Conservation (phyloP, 2,888 invertebrate species). For the Cryptocephalus primarius region DNA sequence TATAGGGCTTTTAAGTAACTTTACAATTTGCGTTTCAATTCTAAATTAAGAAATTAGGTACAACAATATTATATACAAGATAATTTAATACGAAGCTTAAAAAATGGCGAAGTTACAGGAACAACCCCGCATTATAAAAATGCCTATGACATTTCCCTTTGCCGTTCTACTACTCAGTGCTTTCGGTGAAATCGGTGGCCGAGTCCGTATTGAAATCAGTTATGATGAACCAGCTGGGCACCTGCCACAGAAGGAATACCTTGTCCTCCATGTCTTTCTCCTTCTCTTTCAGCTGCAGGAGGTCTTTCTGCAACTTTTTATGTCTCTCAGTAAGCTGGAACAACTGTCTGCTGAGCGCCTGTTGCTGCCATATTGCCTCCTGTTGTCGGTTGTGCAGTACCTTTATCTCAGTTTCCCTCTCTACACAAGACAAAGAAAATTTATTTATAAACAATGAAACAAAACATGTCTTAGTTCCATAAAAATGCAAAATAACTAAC, state of each 20-base stretch:
- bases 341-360: constrained; percentile 28
- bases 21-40: no score
- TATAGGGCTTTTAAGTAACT: no score
- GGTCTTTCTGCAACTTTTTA: constrained; percentile 26
- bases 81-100: no score
- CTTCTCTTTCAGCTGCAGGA: constrained; percentile 24
- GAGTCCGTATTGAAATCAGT: constrained; percentile 19
- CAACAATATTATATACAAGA: no score
- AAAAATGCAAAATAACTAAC: constrained; percentile 21
- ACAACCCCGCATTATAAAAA: no score
- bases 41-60: no score
- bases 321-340: constrained; percentile 28
- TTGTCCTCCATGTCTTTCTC: constrained; percentile 29
- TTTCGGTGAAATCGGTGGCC: constrained; percentile 16
- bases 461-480: not conserved
- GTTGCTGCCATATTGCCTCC: constrained; percentile 26
- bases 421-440: constrained; percentile 22
- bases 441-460: not conserved
- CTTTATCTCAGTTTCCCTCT: constrained; percentile 34
- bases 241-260: constrained; percentile 32
- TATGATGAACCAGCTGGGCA: constrained; percentile 33
- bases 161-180: not conserved
- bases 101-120: no score
- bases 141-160: no score
- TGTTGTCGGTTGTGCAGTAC: constrained; percentile 26